Conservation (phyloP, 2,888 invertebrate species). For the Pollenia angustigena region DNA sequence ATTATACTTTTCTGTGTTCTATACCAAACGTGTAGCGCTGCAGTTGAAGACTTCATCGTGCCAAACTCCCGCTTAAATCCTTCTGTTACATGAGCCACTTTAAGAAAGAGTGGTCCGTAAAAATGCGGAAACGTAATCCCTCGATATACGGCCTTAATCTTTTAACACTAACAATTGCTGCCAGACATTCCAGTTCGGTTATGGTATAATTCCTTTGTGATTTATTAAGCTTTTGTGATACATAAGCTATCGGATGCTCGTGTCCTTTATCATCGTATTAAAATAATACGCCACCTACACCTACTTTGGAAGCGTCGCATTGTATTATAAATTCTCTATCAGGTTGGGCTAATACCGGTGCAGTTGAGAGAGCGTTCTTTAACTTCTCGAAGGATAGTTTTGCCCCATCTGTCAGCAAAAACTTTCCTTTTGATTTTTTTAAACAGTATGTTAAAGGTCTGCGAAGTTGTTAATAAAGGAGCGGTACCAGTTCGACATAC, state of each 20-base stretch:
- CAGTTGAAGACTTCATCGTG: neutral
- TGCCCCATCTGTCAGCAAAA: no score
- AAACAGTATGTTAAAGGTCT: neutral
- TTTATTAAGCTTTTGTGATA: slow-evolving; percentile 73
- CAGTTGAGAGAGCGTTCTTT: no score
- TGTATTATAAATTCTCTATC: slow-evolving; percentile 52
- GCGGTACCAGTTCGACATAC: neutral
- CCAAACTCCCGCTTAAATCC: slow-evolving; percentile 38
- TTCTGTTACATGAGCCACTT: slow-evolving; percentile 47
- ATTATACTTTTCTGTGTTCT: slow-evolving; percentile 29
- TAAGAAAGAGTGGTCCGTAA: slow-evolving; percentile 46
- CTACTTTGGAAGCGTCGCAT: slow-evolving; percentile 54
- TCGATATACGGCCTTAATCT: slow-evolving; percentile 43
- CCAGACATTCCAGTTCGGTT: slow-evolving; percentile 39
- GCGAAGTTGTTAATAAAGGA: neutral
- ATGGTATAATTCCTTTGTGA: slow-evolving; percentile 37
- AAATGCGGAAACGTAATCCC: slow-evolving; percentile 28
- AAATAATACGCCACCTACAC: slow-evolving; percentile 57
- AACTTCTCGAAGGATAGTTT: no score
- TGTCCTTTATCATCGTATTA: slow-evolving; percentile 32
- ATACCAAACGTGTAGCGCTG: slow-evolving; percentile 3
- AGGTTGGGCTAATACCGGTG: slow-evolving; percentile 46
- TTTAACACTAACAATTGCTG: slow-evolving; percentile 22
- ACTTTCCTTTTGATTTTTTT: no score
- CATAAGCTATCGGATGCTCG: slow-evolving; percentile 45